Base-by-base conservation (phyloP, 2,113 vertebrate genomes). In the Mola mola region DNA sequence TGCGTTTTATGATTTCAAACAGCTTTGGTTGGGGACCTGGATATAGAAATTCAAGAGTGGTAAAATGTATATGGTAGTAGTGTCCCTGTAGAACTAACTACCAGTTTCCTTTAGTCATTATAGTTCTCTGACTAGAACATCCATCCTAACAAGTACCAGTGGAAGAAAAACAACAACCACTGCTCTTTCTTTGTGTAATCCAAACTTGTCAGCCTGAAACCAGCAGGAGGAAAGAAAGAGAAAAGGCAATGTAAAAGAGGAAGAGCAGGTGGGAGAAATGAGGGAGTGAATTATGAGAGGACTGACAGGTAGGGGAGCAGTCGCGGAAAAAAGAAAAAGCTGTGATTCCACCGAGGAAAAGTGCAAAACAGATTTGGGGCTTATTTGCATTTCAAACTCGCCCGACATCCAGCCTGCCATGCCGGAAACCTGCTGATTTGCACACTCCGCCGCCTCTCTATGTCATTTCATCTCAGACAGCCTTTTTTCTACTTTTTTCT, bases 311-410 rank as follows among this genome's bases (percentile, higher is more conserved):
- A 50, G 33, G 16, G 52, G 2, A 48, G 79, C 67, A 60, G 79
- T 62, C 44, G 6, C 3, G 10, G 58, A 38, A 65, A 53, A 68
- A 50, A 24, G 59, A n/a, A n/a, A n/a, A n/a, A n/a, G n/a, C n/a
- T 56, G 55, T n/a, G 59, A 72, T 73, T 75, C 84, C 66, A 46
- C 67, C 0, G 42, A 82, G 62, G 25, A 72, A 72, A 48, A 78
- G 69, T 4, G 16, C 20, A 66, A 80, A 81, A 63, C 78, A 75
- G 71, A 79, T 81, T 79, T 65, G 51, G 50, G 72, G 38, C 72
- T 71, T 19, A 88, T 88, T 88, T 86, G 77, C 81, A 88, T 86
- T 80, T 88, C 83, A 84, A 86, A 82, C 68, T 69, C 22, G 11
- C 36, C 52, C 21, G 50, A 52, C 71, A 68, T 61, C 61, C 57